Evolutionary conservation across 2,888 invertebrate species (phyloP), one percentile per base, ranked within the genome.

Genomic region (Ochlodes sylvanus): DNA sequence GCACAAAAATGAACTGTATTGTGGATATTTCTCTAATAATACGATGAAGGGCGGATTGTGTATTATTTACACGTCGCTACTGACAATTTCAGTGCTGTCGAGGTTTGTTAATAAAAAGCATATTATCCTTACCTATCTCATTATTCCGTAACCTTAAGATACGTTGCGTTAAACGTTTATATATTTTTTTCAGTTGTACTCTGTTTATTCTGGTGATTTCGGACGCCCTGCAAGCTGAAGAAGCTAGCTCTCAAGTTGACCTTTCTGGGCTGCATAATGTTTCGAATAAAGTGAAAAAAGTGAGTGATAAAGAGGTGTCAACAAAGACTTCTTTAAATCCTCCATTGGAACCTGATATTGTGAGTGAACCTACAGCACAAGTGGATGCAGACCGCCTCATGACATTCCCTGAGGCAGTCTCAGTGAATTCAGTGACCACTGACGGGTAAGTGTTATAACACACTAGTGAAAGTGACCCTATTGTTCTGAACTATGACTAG

Each of bases 31-130:
- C 85, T 87, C 73, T 90, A 77, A 88, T 89, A 85, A 83, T 92
- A 94, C 90, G 90, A 95, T 95, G 95, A 95, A 94, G 94, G 92
- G 94, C 86, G 93, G 93, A 80, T 86, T 94, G 81, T 92, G 92
- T 84, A 84, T 93, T 77, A 90, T 94, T 81, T 94, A 94, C 86
- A 94, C 94, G 92, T 94, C 94, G 82, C 88, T 95, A 81, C 90
- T 95, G 88, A 93, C 94, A 72, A 94, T 94, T 81, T 94, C 94
- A 80, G 88, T 95, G 79, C 82, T 94, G 68, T 95, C 95, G 73
- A 95, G 95, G 95, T 94, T 84, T 74, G 80, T 83, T 71, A 68
- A 66, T 44, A 1, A 6, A 44, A 27, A 38, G 14, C 27, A 34
- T 54, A 56, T 55, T n/a, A n/a, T n/a, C n/a, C n/a, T n/a, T n/a